Base-by-base conservation (phyloP, 2,888 invertebrate species). In the Drosophila cognata region DNA sequence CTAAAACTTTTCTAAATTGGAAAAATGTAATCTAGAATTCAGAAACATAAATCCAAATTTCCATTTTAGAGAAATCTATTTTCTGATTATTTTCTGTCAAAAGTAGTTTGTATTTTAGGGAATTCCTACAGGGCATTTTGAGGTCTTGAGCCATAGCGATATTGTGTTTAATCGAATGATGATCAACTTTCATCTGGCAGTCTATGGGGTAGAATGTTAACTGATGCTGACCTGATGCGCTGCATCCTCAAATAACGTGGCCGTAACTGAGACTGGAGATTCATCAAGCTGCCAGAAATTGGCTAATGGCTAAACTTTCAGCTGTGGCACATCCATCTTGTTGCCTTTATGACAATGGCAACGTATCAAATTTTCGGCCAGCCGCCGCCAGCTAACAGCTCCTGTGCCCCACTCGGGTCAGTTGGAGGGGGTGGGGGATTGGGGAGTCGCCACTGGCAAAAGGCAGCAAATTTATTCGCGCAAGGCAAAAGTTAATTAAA, bases 401-500 rank as follows among this genome's bases (percentile, higher is more conserved):
- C 65, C 75, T 72, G 67, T 51, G 52, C 59, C 36, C 60, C 50
- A 29, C 2, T 16, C 11, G 29, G 25, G 8, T 16, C 21, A 21
- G 21, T 21, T 21, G 21, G 21, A 21, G 55, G 2, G 5, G 2
- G 5, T 1, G 21, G 33, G 16, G 2, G 1, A 18, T n/a, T 38
- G 13, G 3, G 57, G 29, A 36, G 48, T 59, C 48, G 43, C 74
- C 62, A 55, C 46, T 69, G 77, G 79, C 77, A 77, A 82, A 64
- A 65, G 82, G 84, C 56, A 41, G 29, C 78, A 48, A 84, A 84
- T 84, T 86, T 84, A 87, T 87, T 61, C 58, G 62, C 53, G 59
- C 85, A 88, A 74, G 74, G 80, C 84, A 88, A 85, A 85, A 85
- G 85, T 85, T 85, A 85, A 85, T 85, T 85, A 85, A 85, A 85